A percentile compares a stretch with the other conserved stretches of the same genome.
Conservation (phyloP, 2,888 invertebrate species). For the Empis livida region DNA sequence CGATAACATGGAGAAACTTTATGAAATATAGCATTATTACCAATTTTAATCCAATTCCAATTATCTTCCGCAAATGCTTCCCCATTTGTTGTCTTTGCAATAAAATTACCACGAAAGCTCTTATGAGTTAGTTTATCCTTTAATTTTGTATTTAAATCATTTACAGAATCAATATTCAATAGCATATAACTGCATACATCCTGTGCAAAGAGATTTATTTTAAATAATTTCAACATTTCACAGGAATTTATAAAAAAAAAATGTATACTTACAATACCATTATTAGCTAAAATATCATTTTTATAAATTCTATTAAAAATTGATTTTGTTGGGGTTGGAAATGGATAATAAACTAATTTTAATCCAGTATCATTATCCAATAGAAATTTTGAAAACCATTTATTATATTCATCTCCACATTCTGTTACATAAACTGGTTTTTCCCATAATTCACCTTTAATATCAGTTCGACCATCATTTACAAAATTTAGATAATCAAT, state of each 20-base stretch:
- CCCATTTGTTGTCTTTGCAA: conserved; percentile 43
- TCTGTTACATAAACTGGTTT: conserved; percentile 47
- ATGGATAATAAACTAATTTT: conserved; percentile 48
- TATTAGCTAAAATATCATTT: neutral
- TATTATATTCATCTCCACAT: conserved; percentile 57
- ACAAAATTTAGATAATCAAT: conserved; percentile 38
- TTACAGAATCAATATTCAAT: conserved; percentile 51
- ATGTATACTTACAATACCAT: neutral
- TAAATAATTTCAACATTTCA: neutral
- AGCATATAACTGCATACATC: conserved; percentile 57
- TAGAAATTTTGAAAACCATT: conserved; percentile 52
- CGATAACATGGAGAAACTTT: conserved; percentile 34
- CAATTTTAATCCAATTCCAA: conserved; percentile 60
- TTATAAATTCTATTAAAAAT: conserved; percentile 18
- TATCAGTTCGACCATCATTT: conserved; percentile 18
- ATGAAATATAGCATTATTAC: conserved; percentile 26
- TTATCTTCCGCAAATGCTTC: conserved; percentile 51
- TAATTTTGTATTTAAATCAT: conserved; percentile 47
- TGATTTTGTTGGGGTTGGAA: conserved; percentile 29
- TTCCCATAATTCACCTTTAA: conserved; percentile 44
- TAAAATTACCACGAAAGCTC: conserved; percentile 58
- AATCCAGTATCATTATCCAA: conserved; percentile 37
- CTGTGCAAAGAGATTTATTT: conserved; percentile 42
- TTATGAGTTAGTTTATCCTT: conserved; percentile 38
- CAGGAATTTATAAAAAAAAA: neutral